A percentile compares a stretch with the other conserved stretches of the same genome.
These are phyloP conservation scores for Xiphophorus maculatus DNA, from an alignment of 2,113 vertebrate genomes.

Conservation along the genomic window DNA sequence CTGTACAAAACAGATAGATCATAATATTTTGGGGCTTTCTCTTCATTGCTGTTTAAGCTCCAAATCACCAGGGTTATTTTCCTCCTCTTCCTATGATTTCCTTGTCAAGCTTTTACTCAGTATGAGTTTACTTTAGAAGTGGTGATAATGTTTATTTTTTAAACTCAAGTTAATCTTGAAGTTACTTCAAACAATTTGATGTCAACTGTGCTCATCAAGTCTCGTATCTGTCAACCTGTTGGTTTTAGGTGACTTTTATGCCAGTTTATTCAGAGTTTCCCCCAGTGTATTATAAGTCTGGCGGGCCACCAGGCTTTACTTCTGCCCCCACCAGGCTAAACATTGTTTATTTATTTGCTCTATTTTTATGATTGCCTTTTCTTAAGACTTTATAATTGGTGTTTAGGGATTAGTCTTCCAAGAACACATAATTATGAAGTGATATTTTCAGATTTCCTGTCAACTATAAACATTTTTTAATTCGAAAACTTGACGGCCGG, in stretches of 20 bases:
- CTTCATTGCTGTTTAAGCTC: too few species aligned
- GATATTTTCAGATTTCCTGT: too few species aligned
- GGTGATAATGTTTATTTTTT: neutral
- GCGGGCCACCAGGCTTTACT: too few species aligned
- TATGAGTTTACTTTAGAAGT: neutral
- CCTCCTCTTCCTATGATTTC: neutral
- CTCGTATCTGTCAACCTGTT: neutral
- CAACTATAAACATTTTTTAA: too few species aligned
- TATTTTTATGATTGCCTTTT: too few species aligned
- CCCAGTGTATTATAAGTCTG: too few species aligned
- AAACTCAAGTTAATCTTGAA: too few species aligned
- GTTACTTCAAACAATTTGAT: neutral
- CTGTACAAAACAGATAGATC: neutral
- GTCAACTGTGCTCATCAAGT: neutral
- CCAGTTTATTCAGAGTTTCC: neutral
- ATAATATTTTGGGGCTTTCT: neutral
- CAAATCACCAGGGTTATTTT: neutral
- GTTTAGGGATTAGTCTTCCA: too few species aligned
- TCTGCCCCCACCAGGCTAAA: too few species aligned
- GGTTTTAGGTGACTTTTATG: neutral
- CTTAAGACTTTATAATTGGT: too few species aligned
- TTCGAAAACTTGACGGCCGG: too few species aligned
- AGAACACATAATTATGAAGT: too few species aligned
- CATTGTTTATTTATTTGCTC: neutral
- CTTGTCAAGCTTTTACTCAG: neutral